phyloP scores from a whole-genome alignment of 2,888 invertebrate genomes.

The Cataglyphis albicans region DNA sequence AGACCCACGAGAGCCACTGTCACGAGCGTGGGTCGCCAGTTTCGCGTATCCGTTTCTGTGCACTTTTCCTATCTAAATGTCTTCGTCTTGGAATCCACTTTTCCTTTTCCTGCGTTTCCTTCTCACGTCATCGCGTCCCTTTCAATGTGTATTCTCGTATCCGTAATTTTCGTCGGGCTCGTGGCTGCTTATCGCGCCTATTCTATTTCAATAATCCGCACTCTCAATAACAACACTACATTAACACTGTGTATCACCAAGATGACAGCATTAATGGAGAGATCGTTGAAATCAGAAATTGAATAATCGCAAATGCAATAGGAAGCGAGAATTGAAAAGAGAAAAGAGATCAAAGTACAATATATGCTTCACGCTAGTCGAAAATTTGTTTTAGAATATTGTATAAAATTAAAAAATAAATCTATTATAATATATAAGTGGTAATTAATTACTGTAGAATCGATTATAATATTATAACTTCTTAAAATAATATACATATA shows the following conservation, averaged over 20 bases:
- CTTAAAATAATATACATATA: conserved; percentile 14
- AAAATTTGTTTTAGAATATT: background rate
- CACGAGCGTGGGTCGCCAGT: conserved; percentile 80
- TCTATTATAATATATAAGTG: background rate
- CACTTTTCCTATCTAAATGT: conserved; percentile 20
- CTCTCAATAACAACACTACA: conserved; percentile 21
- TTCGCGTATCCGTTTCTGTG: conserved; percentile 60
- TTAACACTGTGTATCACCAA: conserved; percentile 63
- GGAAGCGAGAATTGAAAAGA: conserved; percentile 11
- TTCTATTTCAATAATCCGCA: conserved; percentile 9
- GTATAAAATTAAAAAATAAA: background rate
- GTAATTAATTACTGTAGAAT: background rate
- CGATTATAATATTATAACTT: background rate
- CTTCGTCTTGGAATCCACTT: background rate
- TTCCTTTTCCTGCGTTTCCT: background rate
- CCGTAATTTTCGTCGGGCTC: background rate
- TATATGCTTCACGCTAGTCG: background rate
- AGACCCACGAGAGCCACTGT: conserved; percentile 80
- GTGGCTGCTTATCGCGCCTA: background rate
- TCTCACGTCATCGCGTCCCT: background rate
- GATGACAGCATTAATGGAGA: conserved; percentile 21
- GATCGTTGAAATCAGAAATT: background rate
- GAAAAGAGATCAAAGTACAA: background rate
- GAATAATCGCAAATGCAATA: background rate
- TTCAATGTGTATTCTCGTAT: background rate